Conservation (phyloP, 2,888 invertebrate species). For the Meiosimyza platycephala region DNA sequence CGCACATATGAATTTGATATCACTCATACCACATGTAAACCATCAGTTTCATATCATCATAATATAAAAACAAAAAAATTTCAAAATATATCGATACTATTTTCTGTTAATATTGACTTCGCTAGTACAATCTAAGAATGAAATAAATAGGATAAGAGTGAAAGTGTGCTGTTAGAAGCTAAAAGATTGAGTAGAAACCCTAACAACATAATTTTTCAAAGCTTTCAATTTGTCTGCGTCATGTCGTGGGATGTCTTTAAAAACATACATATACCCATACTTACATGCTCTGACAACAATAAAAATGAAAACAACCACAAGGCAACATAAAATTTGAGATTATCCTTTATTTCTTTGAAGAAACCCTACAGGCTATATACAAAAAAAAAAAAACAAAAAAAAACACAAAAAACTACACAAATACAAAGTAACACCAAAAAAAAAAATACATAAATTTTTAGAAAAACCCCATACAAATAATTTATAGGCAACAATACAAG, state of each 20-base stretch:
- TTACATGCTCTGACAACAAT: neutral
- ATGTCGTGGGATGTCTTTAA: constrained; percentile 36
- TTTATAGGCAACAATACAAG: no score
- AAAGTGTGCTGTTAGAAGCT: neutral
- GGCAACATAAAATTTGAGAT: constrained; percentile 12
- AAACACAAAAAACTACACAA: no score
- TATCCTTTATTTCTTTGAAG: constrained; percentile 6
- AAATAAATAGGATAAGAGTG: neutral
- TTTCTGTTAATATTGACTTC: neutral
- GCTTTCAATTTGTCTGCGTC: constrained; percentile 42
- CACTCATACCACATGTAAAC: no score
- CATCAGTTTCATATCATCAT: no score
- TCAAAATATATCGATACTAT: no score
- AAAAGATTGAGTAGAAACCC: constrained; percentile 23
- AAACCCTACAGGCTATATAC: neutral
- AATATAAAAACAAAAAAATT: no score
- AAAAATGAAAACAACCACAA: constrained; percentile 6
- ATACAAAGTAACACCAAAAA: no score
- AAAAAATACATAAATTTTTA: no score
- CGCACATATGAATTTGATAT: no score
- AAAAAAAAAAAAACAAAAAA: no score
- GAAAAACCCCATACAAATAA: no score
- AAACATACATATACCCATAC: constrained; percentile 6
- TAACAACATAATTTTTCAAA: constrained; percentile 36
- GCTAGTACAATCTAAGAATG: neutral